Evolutionary conservation across 2,113 vertebrate genomes (phyloP).

Genomic region (Natator depressus): DNA sequence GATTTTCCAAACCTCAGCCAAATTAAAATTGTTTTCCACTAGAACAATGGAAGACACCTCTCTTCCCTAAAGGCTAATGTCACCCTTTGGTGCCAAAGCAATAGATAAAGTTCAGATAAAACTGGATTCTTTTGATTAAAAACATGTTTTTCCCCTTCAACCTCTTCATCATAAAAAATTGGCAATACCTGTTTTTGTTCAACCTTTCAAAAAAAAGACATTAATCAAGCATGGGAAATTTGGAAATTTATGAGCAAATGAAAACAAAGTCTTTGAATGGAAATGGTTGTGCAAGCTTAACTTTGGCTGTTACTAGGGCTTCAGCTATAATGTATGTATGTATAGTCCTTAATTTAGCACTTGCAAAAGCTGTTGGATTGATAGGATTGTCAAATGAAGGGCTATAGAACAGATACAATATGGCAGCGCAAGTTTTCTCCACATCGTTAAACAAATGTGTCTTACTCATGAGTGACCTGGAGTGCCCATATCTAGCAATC

Average conservation of each 20-base stretch:
- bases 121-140: neutral
- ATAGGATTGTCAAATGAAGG: neutral
- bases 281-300: constrained; percentile 7
- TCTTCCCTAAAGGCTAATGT: constrained; percentile 31
- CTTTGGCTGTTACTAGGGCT: neutral
- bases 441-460: neutral
- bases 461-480: neutral
- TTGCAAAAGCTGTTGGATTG: neutral
- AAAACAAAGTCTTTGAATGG: constrained; percentile 11
- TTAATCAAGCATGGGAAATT: constrained; percentile 12
- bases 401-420: neutral
- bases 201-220: constrained; percentile 25
- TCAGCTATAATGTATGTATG: neutral
- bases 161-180: constrained; percentile 39
- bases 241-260: constrained; percentile 12
- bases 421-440: neutral
- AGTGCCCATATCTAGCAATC: neutral
- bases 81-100: constrained; percentile 24
- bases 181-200: constrained; percentile 47
- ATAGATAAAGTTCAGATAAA: constrained; percentile 43
- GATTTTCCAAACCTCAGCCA: constrained; percentile 35
- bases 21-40: neutral
- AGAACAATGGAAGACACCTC: neutral
- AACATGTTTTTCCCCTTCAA: constrained; percentile 11
- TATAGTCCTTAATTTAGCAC: neutral